Percentiles rank a stretch among this genome's conserved stretches.
Evolutionary conservation across 2,113 vertebrate genomes (phyloP).

Genomic region (Pluvianellus socialis): DNA sequence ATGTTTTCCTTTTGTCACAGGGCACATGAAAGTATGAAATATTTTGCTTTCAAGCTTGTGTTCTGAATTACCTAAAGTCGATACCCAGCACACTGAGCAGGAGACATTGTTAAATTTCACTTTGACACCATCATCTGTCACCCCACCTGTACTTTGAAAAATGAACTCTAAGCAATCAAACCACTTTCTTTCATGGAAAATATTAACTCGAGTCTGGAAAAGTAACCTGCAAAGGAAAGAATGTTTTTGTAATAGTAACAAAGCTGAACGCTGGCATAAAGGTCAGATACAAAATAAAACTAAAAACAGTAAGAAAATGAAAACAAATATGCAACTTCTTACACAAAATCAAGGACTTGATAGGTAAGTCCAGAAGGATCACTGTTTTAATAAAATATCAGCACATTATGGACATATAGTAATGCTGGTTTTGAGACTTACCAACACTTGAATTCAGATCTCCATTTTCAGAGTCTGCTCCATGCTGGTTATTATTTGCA

Average conservation of each 20-base stretch:
- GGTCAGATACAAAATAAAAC: neutral
- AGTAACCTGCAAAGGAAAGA: constrained; percentile 5
- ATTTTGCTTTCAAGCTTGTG: constrained; percentile 49
- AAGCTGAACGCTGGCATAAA: neutral
- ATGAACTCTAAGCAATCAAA: constrained; percentile 63
- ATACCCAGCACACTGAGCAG: constrained; percentile 49
- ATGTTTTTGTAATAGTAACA: constrained; percentile 29
- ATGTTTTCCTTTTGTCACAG: constrained; percentile 53
- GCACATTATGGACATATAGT: neutral
- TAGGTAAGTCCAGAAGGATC: neutral
- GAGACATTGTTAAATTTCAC: constrained; percentile 54
- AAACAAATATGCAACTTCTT: neutral
- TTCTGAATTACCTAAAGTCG: constrained; percentile 56
- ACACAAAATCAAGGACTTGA: neutral
- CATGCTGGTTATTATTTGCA: constrained; percentile 91
- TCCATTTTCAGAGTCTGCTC: constrained; percentile 92
- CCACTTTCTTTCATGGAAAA: constrained; percentile 45
- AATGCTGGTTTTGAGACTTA: constrained; percentile 72
- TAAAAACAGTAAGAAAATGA: neutral
- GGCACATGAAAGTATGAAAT: constrained; percentile 39
- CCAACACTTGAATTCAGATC: constrained; percentile 95
- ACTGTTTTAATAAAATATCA: neutral
- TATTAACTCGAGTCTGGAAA: constrained; percentile 21
- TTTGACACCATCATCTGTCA: constrained; percentile 61
- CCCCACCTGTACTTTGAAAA: constrained; percentile 59